These are phyloP conservation scores for Ischnura elegans DNA, from an alignment of 2,888 invertebrate genomes.

Conservation along the genomic window DNA sequence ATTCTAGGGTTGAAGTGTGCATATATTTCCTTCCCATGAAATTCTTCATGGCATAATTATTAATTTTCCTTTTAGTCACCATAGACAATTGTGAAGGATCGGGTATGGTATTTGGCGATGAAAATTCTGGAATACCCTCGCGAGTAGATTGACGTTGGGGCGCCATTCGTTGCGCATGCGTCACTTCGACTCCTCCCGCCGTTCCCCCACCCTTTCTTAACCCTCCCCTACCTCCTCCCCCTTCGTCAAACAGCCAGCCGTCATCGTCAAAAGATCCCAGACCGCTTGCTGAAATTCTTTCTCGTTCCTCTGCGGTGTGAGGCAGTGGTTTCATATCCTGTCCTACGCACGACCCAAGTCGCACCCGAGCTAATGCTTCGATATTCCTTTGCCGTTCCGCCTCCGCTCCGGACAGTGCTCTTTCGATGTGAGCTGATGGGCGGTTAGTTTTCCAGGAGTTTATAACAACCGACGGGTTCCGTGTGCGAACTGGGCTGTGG, in stretches of 20 bases:
- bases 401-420: neutral
- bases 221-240: neutral
- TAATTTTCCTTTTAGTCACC: too few species aligned
- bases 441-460: neutral
- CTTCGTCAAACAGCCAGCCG: neutral
- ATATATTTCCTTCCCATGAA: too few species aligned
- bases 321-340: neutral
- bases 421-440: neutral
- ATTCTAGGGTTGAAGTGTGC: too few species aligned
- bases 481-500: neutral
- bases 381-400: neutral
- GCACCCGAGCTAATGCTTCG: neutral
- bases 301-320: neutral
- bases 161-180: too few species aligned
- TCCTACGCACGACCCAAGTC: neutral
- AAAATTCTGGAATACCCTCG: too few species aligned
- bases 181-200: neutral
- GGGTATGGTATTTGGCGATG: too few species aligned
- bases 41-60: too few species aligned
- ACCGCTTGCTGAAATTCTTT: neutral
- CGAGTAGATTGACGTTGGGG: too few species aligned
- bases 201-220: neutral
- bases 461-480: neutral
- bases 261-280: neutral
- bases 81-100: too few species aligned